Percentiles rank a stretch among this genome's conserved stretches.
Evolutionary conservation across 2,113 vertebrate species (phyloP).

Genomic region (Jaculus jaculus): DNA sequence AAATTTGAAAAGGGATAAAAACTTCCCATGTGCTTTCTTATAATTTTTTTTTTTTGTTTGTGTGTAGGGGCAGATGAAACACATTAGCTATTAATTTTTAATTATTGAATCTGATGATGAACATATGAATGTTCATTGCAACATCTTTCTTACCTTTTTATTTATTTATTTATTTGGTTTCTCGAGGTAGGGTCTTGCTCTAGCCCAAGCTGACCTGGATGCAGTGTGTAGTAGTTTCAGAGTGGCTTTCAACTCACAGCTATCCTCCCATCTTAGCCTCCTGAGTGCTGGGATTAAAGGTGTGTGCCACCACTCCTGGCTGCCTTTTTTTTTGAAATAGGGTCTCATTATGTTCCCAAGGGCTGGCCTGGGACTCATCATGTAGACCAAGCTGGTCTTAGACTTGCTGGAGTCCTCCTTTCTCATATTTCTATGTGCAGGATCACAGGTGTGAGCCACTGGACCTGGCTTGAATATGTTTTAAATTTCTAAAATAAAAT

Average conservation of each 20-base stretch:
- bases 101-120: constrained; percentile 30
- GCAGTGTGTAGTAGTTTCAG: too few species aligned
- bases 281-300: too few species aligned
- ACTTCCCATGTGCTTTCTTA: not conserved
- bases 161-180: not conserved
- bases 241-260: too few species aligned
- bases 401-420: too few species aligned
- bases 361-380: too few species aligned
- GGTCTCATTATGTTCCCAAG: too few species aligned
- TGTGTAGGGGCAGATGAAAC: not conserved
- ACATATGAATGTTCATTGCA: not conserved
- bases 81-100: constrained; percentile 20
- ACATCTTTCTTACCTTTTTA: not conserved
- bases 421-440: too few species aligned
- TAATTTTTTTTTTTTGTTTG: not conserved
- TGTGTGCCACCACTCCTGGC: too few species aligned
- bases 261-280: too few species aligned
- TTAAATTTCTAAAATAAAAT: constrained; percentile 38
- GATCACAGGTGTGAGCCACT: too few species aligned
- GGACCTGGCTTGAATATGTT: not conserved
- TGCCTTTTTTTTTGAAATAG: too few species aligned
- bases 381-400: too few species aligned
- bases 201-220: not conserved
- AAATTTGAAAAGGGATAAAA: constrained; percentile 27
- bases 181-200: not conserved